phyloP scores from a whole-genome alignment of 2,888 invertebrate genomes.

The Cryptocephalus primarius region DNA sequence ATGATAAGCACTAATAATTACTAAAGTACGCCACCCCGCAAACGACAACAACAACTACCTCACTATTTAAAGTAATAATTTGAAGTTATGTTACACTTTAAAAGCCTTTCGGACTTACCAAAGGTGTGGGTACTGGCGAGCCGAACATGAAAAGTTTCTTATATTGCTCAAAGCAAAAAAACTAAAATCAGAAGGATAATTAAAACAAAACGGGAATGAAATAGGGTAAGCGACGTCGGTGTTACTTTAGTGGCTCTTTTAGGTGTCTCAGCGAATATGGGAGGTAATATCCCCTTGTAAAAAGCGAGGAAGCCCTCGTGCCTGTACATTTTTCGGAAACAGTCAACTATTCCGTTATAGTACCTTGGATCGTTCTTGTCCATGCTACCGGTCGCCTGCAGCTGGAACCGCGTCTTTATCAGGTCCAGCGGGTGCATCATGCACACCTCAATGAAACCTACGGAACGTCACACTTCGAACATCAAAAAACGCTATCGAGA shows the following conservation, averaged over 20 bases:
- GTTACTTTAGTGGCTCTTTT: conserved; percentile 79
- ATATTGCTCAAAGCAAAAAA: conserved; percentile 89
- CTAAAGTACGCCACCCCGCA: too few relatives aligned
- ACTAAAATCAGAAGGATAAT: conserved; percentile 40
- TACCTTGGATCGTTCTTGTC: conserved; percentile 39
- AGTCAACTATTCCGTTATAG: conserved; percentile 74
- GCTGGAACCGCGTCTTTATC: conserved; percentile 81
- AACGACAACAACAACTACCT: too few relatives aligned
- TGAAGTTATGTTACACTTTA: too few relatives aligned
- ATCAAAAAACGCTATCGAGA: background rate
- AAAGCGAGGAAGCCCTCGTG: conserved; percentile 75
- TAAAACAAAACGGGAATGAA: conserved; percentile 5
- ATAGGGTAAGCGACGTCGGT: conserved; percentile 1
- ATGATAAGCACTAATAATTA: too few relatives aligned
- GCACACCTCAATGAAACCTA: conserved; percentile 83
- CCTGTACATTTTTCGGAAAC: conserved; percentile 79
- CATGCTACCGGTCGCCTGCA: conserved; percentile 46
- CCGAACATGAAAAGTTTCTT: conserved; percentile 78
- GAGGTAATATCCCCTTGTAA: conserved; percentile 91
- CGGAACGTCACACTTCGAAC: background rate
- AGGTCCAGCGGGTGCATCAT: conserved; percentile 94
- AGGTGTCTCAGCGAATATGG: conserved; percentile 88
- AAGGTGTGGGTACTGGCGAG: conserved; percentile 59
- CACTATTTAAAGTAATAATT: too few relatives aligned
- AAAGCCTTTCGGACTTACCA: conserved; percentile 43